Evolutionary conservation across 1,140 invertebrate genomes (phyloP).

Genomic region (Archivesica marissinica): DNA sequence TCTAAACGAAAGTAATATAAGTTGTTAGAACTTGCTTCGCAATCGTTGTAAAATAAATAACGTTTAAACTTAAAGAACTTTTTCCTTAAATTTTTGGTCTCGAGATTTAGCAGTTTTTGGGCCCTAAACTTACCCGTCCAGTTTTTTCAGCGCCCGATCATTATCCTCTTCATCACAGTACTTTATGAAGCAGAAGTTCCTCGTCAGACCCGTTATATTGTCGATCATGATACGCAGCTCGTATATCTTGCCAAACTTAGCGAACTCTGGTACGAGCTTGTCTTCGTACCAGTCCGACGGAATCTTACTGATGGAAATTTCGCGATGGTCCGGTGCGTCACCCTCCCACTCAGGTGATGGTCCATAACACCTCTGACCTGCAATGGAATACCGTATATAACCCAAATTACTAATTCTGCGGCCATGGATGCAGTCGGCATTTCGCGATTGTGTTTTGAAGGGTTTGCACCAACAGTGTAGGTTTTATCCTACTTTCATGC

Average conservation of each 20-base stretch:
- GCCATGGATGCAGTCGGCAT: too few species aligned
- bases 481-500: too few species aligned
- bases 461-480: too few species aligned
- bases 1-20: too few species aligned
- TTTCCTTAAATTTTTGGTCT: too few species aligned
- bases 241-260: constrained; percentile 87
- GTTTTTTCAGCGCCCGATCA: constrained; percentile 85
- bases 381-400: too few species aligned
- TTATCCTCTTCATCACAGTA: constrained; percentile 88
- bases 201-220: constrained; percentile 90
- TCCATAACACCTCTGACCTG: constrained; percentile 87
- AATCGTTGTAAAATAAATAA: too few species aligned
- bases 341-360: constrained; percentile 83
- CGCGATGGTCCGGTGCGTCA: constrained; percentile 83
- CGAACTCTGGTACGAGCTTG: constrained; percentile 91
- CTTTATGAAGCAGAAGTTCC: constrained; percentile 92
- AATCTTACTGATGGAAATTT: constrained; percentile 93
- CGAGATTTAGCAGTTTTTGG: too few species aligned
- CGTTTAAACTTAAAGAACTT: too few species aligned
- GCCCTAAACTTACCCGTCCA: constrained; percentile 84
- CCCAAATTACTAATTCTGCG: too few species aligned
- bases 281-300: constrained; percentile 91
- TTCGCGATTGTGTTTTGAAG: too few species aligned
- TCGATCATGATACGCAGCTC: constrained; percentile 92
- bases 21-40: too few species aligned